Base-by-base conservation (phyloP, 2,113 vertebrate genomes). In the Daubentonia madagascariensis region DNA sequence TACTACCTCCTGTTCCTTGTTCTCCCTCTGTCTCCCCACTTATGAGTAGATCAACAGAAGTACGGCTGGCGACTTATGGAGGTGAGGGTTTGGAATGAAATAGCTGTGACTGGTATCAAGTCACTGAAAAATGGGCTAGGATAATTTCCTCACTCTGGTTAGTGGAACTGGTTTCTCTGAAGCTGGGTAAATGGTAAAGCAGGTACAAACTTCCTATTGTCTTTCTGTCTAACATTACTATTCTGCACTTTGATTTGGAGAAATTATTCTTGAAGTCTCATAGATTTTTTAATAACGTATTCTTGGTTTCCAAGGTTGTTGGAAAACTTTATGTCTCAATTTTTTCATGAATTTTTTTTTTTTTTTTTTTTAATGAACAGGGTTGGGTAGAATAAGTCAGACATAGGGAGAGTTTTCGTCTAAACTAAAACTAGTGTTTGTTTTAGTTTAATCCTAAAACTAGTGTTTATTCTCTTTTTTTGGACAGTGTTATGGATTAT, bases 251-350 rank as follows among this genome's bases (percentile, higher is more conserved):
- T 87, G 32, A 73, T 59, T 79, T 96, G 37, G 43, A 78, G 43
- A 93, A 75, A 76, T 94, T 95, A 88, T 75, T 94, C 80, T 94
- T 94, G 16, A 85, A 28, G 9, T 79, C 8, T 20, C 12, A 25
- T 4, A 79, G 52, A 37, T 40, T 85, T 97, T 95, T 76, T 54
- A 20, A 65, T 73, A 54, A 8, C 65, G 1, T 86, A 88, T 75
- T 89, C n/a, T 59, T 94, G 59, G 52, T 89, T 96, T 94, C 32
- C 40, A 96, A 61, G n/a, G 12, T 85, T 85, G 70, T 85, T 79
- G n/a, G n/a, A 80, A 54, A 91, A 68, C 14, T 89, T 94, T 45
- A 3, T 80, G 57, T 84, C 10, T 90, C 11, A 72, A n/a, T 40
- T 85, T 96, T 91, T 76, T 78, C 6, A 43, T 95, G 59, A 50